Evolutionary conservation across 1,140 invertebrate species (phyloP).

Genomic region (Caerostris darwini): DNA sequence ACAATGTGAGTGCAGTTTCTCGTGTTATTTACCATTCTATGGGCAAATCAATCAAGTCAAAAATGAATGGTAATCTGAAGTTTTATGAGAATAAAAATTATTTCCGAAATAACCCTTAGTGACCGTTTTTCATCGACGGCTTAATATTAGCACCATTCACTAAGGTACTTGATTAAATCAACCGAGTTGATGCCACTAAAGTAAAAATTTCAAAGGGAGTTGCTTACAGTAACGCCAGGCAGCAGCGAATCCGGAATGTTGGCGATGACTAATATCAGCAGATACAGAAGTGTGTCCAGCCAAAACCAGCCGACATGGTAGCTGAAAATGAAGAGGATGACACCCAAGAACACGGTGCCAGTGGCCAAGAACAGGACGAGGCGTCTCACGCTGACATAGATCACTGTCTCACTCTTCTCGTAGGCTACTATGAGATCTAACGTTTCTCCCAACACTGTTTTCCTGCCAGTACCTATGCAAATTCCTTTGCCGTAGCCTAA

Average conservation of each 20-base stretch:
- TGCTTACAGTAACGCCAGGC: too few relatives aligned
- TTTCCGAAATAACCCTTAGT: too few relatives aligned
- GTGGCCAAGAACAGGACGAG: neutral
- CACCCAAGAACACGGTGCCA: neutral
- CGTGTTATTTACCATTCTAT: too few relatives aligned
- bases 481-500: conserved; percentile 1
- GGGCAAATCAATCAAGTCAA: too few relatives aligned
- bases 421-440: neutral
- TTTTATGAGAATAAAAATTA: too few relatives aligned
- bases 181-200: too few relatives aligned
- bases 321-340: neutral
- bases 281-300: neutral
- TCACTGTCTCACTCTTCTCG: neutral
- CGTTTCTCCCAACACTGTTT: neutral
- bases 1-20: too few relatives aligned
- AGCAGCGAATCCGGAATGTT: neutral
- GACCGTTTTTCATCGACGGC: too few relatives aligned
- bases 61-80: too few relatives aligned
- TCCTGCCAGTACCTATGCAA: neutral
- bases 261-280: neutral
- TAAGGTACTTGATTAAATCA: too few relatives aligned
- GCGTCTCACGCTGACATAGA: neutral
- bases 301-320: neutral
- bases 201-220: too few relatives aligned
- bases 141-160: too few relatives aligned